Evolutionary conservation across 2,888 invertebrate genomes (phyloP), one percentile per base, ranked within the genome.

Genomic region (Amiota mariae): DNA sequence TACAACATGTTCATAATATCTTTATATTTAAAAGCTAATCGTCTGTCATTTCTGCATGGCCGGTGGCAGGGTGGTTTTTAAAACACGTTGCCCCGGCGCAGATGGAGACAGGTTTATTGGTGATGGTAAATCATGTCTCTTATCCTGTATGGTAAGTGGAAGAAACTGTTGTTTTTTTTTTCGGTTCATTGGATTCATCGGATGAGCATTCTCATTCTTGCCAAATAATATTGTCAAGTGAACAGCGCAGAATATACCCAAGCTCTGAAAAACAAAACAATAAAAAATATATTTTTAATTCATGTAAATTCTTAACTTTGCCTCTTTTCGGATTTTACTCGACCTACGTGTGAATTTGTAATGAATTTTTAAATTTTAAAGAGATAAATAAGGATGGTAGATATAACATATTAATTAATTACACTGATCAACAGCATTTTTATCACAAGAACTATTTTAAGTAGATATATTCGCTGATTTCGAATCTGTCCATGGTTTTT

Each of bases 1-100:
- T 85, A 84, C 82, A 83, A 84, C 84, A 83, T 84, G 49, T 83
- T 84, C 47, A 73, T 78, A 70, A 76, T 78, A 80, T 82, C 80
- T 79, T 80, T 81, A 81, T 75, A 80, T 80, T 89, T 89, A 89
- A 82, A 89, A 89, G 79, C 89, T 89, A 88, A 89, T 89, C 84
- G 89, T 89, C 88, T 89, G 89, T 89, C 89, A 89, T 89, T 89
- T 89, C 80, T 89, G 88, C 87, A 89, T 87, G 78, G 87, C 87
- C 78, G 89, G 84, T 81, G 88, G 88, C 81, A 88, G 86, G 78
- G 88, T 83, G 81, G 88, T 86, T 88, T 89, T 89, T 84, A 89
- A 87, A 82, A 89, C 85, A 78, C 89, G 88, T 87, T 89, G 89
- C 73, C 89, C 89, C 36, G 89, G 89, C 75, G 89, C 89, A 77